These are phyloP conservation scores for Apamea epomidion DNA, from an alignment of 2,888 invertebrate genomes.

Conservation along the genomic window DNA sequence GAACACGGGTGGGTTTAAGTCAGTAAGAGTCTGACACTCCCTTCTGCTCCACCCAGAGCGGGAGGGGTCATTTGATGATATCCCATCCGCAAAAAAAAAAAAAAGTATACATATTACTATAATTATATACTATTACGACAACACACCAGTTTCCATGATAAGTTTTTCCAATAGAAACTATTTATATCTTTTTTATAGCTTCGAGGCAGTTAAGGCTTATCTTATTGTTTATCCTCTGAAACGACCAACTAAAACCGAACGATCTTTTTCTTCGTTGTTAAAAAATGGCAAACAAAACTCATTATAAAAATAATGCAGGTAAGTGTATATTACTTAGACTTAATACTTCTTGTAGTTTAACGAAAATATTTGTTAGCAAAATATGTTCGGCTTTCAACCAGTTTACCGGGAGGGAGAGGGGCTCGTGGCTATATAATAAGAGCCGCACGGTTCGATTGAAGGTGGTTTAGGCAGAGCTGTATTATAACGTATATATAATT, in stretches of 20 bases:
- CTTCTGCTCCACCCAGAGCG: too few species aligned
- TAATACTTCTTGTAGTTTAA: not conserved
- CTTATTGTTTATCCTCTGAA: constrained; percentile 37
- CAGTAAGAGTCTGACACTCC: too few species aligned
- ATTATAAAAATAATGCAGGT: not conserved
- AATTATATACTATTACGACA: not conserved
- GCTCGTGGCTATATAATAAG: not conserved
- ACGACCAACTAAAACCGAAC: constrained; percentile 30
- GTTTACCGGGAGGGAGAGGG: not conserved
- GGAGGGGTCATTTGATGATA: too few species aligned
- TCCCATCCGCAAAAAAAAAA: too few species aligned
- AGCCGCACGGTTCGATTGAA: not conserved
- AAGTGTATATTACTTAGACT: constrained; percentile 7
- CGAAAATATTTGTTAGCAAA: not conserved
- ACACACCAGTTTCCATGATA: constrained; percentile 15
- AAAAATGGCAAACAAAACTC: not conserved
- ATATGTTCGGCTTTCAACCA: not conserved
- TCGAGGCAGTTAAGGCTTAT: constrained; percentile 32
- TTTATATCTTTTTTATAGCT: constrained; percentile 50
- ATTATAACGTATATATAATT: too few species aligned
- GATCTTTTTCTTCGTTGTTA: constrained; percentile 16
- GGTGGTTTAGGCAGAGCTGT: too few species aligned
- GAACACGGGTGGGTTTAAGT: too few species aligned
- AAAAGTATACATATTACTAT: too few species aligned
- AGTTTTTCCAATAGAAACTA: constrained; percentile 20